phyloP scores from a whole-genome alignment of 2,113 vertebrate species.

The Spea multiplicata region DNA sequence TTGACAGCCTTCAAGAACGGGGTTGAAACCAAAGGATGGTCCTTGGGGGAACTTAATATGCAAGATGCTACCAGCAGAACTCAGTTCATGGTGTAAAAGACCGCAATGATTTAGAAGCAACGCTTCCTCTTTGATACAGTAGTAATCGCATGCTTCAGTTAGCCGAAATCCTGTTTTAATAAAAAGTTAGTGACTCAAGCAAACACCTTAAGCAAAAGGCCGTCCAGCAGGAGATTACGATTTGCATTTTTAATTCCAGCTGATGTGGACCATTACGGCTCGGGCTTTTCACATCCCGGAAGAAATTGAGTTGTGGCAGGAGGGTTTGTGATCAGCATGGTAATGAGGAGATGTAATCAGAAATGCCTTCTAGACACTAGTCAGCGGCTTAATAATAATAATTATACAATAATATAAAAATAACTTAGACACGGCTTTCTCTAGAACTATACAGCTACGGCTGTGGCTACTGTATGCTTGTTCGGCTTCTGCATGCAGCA shows the following conservation, averaged over 20 bases:
- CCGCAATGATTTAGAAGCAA: background rate
- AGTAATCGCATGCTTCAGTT: constrained; percentile 10
- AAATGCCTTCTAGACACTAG: constrained; percentile 59
- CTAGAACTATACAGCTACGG: too few species aligned
- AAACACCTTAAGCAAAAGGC: constrained; percentile 33
- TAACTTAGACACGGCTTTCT: too few species aligned
- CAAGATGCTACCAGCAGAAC: too few species aligned
- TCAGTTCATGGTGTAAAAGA: background rate
- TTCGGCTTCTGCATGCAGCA: too few species aligned
- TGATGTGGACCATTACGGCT: constrained; percentile 49
- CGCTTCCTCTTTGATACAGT: background rate
- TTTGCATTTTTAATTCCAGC: constrained; percentile 53
- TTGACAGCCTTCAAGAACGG: too few species aligned
- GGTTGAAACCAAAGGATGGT: too few species aligned
- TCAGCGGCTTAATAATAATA: constrained; percentile 57
- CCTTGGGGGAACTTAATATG: too few species aligned
- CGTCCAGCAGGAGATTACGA: constrained; percentile 46
- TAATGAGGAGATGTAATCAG: constrained; percentile 69
- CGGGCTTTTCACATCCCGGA: constrained; percentile 53
- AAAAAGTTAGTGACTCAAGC: constrained; percentile 38
- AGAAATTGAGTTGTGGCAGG: constrained; percentile 56
- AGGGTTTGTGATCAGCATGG: constrained; percentile 55
- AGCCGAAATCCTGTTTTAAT: constrained; percentile 26
- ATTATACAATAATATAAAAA: constrained; percentile 4
- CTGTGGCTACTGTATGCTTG: too few species aligned